phyloP scores from a whole-genome alignment of 2,888 invertebrate genomes.

The Pegoplata infirma region DNA sequence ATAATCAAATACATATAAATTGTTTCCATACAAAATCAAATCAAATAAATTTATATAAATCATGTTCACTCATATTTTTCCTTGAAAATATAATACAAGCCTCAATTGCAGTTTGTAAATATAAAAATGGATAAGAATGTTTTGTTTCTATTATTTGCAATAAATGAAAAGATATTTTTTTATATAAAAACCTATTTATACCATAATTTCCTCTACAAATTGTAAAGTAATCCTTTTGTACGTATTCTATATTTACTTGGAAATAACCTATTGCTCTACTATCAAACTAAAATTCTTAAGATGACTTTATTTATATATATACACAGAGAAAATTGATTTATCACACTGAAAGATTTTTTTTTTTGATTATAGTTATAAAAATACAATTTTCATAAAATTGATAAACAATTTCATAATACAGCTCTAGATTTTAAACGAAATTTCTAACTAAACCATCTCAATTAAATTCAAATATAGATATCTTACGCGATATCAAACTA shows the following conservation, averaged over 20 bases:
- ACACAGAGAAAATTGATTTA: too few species aligned
- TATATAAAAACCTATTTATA: conserved; percentile 4
- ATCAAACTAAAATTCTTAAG: neutral
- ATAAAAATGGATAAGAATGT: neutral
- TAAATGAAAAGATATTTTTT: neutral
- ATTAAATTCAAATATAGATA: too few species aligned
- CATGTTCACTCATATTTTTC: neutral
- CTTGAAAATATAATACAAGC: neutral
- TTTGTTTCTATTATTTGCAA: neutral
- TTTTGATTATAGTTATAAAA: too few species aligned
- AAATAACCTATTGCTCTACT: conserved; percentile 50
- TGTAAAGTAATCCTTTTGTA: conserved; percentile 11
- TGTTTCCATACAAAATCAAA: too few species aligned
- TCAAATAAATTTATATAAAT: neutral
- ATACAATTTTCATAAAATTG: too few species aligned
- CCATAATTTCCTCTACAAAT: conserved; percentile 19
- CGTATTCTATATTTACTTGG: neutral
- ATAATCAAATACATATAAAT: too few species aligned
- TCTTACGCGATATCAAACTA: too few species aligned
- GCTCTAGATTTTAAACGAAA: too few species aligned
- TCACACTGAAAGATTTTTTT: too few species aligned
- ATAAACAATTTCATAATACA: too few species aligned
- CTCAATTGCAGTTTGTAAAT: neutral
- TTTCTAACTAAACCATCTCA: too few species aligned
- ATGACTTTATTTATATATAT: neutral